A percentile compares a stretch with the other conserved stretches of the same genome.
These are phyloP conservation scores for Cichladusa arquata DNA, from an alignment of 2,113 vertebrate species.

Conservation along the genomic window DNA sequence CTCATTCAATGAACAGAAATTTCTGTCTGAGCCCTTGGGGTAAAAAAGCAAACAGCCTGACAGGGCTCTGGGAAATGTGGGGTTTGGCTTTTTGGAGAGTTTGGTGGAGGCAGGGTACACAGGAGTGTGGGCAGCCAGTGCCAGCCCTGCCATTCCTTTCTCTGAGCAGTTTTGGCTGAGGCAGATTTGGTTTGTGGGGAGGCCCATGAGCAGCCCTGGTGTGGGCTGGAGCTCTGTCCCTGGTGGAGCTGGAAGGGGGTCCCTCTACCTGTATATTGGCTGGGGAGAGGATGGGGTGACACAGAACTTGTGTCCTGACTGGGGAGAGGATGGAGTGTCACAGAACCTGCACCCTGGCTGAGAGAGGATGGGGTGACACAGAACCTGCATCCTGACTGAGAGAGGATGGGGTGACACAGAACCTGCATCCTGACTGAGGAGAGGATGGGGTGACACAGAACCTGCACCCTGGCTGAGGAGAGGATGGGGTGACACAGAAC, in stretches of 20 bases:
- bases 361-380: not conserved
- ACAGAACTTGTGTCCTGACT: not conserved
- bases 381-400: not conserved
- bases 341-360: not conserved
- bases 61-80: not conserved
- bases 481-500: not conserved
- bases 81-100: not conserved
- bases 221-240: not conserved
- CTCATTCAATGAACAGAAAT: not conserved
- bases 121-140: not conserved
- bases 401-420: not conserved
- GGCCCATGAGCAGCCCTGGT: rapidly evolving
- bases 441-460: not conserved
- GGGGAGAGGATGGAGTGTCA: not conserved
- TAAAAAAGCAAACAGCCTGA: not conserved
- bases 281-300: not conserved
- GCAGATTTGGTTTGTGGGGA: not conserved
- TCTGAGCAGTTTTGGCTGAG: not conserved
- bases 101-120: not conserved
- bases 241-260: not conserved
- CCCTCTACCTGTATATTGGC: not conserved
- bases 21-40: not conserved
- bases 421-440: not conserved
- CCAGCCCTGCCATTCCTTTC: not conserved
- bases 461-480: not conserved